Evolutionary conservation across 2,888 invertebrate species (phyloP).

Genomic region (Salpingus planirostris): DNA sequence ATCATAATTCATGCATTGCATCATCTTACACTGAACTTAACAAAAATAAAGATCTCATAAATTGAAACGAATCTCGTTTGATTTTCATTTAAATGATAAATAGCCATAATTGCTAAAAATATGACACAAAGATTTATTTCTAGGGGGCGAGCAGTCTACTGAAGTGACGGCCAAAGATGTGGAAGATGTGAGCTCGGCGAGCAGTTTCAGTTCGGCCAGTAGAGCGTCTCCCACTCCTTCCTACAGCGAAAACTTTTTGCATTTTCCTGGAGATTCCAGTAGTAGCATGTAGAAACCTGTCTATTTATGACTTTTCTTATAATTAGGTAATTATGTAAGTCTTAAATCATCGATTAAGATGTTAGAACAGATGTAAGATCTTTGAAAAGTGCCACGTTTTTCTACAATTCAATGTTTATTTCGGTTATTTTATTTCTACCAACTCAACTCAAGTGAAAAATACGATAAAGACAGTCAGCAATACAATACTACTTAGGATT

Average conservation of each 20-base stretch:
- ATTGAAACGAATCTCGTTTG: background rate
- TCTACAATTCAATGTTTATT: too few species aligned
- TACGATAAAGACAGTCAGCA: too few species aligned
- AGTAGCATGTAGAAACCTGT: constrained; percentile 48
- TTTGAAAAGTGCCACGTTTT: constrained; percentile 8
- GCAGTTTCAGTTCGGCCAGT: constrained; percentile 76
- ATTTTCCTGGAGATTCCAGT: constrained; percentile 71
- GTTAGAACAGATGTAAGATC: too few species aligned
- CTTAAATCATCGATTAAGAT: too few species aligned
- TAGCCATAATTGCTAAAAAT: background rate
- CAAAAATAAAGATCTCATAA: constrained; percentile 15
- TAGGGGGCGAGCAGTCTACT: constrained; percentile 53
- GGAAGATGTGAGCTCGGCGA: constrained; percentile 68
- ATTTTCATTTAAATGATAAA: background rate
- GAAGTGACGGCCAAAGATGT: constrained; percentile 49
- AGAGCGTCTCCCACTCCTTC: constrained; percentile 73
- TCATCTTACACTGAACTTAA: constrained; percentile 15
- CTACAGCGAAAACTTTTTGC: constrained; percentile 65
- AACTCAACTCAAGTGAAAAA: too few species aligned
- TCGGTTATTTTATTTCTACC: too few species aligned
- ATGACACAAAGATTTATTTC: background rate
- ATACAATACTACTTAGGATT: too few species aligned
- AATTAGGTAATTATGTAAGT: too few species aligned
- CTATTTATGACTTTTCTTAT: too few species aligned
- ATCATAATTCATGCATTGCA: constrained; percentile 3